Conservation (phyloP, 2,888 invertebrate species). For the Sympetrum striolatum region DNA sequence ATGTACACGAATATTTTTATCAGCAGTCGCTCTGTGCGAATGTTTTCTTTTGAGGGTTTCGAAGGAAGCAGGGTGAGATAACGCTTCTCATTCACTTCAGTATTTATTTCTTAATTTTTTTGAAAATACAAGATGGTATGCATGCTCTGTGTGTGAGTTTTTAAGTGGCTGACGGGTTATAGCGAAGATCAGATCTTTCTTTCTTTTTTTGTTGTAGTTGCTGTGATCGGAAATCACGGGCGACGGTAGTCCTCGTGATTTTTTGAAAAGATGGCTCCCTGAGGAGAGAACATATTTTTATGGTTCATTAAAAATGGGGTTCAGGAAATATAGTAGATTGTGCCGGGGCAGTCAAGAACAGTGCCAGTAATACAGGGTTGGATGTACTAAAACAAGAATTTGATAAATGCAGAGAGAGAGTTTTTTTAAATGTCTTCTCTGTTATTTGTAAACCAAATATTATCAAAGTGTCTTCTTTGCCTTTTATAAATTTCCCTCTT, state of each 20-base stretch:
- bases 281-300: conserved; percentile 39
- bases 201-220: conserved; percentile 36
- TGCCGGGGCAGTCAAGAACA: conserved; percentile 28
- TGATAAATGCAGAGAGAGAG: conserved; percentile 28
- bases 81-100: conserved; percentile 34
- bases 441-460: conserved; percentile 40
- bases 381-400: conserved; percentile 22
- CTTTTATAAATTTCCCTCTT: conserved; percentile 31
- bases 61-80: conserved; percentile 37
- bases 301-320: conserved; percentile 40
- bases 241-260: conserved; percentile 35
- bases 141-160: background rate
- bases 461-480: conserved; percentile 42
- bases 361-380: conserved; percentile 44
- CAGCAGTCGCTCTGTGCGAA: background rate
- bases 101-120: conserved; percentile 36
- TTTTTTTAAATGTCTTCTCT: conserved; percentile 33
- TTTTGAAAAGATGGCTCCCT: conserved; percentile 26
- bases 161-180: conserved; percentile 30
- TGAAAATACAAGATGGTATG: conserved; percentile 2
- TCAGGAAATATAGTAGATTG: conserved; percentile 21
- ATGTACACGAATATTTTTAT: conserved; percentile 2
- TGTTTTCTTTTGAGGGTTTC: conserved; percentile 5
- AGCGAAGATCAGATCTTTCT: conserved; percentile 27
- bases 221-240: conserved; percentile 29